Evolutionary conservation across 2,888 invertebrate species (phyloP), one percentile per base, ranked within the genome.

Genomic region (Caenorhabditis sp.): DNA sequence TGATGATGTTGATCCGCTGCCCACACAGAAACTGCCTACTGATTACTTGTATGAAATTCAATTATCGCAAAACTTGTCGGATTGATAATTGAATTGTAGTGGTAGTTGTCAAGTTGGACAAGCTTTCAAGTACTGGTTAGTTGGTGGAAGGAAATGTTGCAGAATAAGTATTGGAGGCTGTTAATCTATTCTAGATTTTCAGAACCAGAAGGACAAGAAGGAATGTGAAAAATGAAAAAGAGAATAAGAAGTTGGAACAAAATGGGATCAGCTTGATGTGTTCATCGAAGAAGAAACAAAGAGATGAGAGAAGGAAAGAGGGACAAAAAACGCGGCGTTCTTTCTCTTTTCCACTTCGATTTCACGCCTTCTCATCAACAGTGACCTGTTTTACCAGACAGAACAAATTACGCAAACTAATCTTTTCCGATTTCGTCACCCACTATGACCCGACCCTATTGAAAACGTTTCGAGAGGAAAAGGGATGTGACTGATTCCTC

Each of bases 391-490:
- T 72, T 58, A 56, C 60, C 55, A 65, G 55, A 58, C 20, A 24
- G 64, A 58, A 74, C 72, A 65, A 74, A 74, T 74, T 67, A 76
- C 67, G 67, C 76, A 67, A 72, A 65, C 74, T 58, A 65, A 74
- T 74, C 58, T 65, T 65, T 40, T 40, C 40, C 74, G 74, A 74
- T 74, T 74, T 74, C 60, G 65, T 74, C 74, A 67, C 65, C 72
- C 64, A 50, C 35, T 40, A 62, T 28, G 60, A 51, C 32, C 32
- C 56, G 72, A 65, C 74, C 74, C 65, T 74, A 65, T 67, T 74
- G 26, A 37, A 58, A 51, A 50, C 50, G 65, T 58, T 76, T 61
- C 55, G 60, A 67, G 61, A 51, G 60, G 51, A n/a, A n/a, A n/a
- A n/a, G n/a, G n/a, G n/a, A n/a, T n/a, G n/a, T n/a, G n/a, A 65